Percentiles rank a stretch among this genome's conserved stretches.
These are phyloP conservation scores for Drosophila seguyi DNA, from an alignment of 1,140 invertebrate genomes.

Conservation along the genomic window DNA sequence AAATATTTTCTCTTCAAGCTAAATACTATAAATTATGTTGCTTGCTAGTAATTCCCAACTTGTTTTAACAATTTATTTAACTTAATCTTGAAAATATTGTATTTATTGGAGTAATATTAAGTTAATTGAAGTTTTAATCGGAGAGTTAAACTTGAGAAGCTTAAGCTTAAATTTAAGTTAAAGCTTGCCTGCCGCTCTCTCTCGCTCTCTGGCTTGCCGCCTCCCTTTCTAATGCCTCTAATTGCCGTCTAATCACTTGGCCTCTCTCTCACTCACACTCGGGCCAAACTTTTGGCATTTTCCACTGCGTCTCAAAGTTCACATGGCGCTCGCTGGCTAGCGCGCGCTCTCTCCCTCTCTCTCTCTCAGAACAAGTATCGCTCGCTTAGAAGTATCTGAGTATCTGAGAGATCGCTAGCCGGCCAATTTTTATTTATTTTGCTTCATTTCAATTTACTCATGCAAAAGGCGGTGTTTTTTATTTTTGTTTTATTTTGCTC, in stretches of 20 bases:
- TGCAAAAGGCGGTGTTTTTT: constrained; percentile 29
- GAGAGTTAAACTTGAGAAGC: neutral
- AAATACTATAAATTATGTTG: neutral
- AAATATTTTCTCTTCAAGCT: neutral
- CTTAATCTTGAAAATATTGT: too few relatives aligned
- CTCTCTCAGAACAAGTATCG: constrained; percentile 12
- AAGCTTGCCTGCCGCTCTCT: neutral
- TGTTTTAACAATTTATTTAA: neutral
- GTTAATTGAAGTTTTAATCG: constrained; percentile 1
- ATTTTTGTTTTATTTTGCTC: constrained; percentile 14
- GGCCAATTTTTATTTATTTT: constrained; percentile 72
- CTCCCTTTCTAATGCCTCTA: constrained; percentile 30
- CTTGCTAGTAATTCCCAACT: neutral
- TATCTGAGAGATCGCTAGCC: constrained; percentile 58
- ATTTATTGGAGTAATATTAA: too few relatives aligned
- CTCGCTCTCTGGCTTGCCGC: neutral
- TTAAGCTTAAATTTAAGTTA: neutral
- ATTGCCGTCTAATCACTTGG: constrained; percentile 48
- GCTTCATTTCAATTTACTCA: constrained; percentile 77
- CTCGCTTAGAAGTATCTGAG: constrained; percentile 21
- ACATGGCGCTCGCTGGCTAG: constrained; percentile 52
- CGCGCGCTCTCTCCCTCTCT: constrained; percentile 24
- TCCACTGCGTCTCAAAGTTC: constrained; percentile 79
- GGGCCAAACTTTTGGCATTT: constrained; percentile 68
- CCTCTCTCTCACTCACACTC: constrained; percentile 32